Evolutionary conservation across 2,888 invertebrate species (phyloP), one percentile per base, ranked within the genome.

Genomic region (Sericinus montela): DNA sequence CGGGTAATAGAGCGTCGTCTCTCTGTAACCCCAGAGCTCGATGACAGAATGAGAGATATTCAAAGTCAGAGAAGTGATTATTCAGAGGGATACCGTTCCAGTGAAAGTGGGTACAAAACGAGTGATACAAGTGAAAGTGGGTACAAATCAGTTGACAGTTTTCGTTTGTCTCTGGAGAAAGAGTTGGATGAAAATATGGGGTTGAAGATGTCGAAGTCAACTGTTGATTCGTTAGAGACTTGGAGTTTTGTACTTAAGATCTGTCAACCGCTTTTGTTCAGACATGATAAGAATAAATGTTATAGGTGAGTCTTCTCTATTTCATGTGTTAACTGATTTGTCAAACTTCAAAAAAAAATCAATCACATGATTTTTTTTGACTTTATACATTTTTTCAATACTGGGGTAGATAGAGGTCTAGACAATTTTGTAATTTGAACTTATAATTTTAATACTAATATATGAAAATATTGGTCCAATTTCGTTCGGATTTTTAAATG

Each of bases 211-310:
- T 59, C 80, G 0, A 80, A 71, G 49, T 65, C 75, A 0, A 87
- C 80, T 0, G 67, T 77, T 0, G 77, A 82, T 36, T 87, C 87
- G 0, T 55, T 88, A 45, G 87, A 88, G 34, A 82, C 79, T 0
- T 89, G 88, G 87, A 84, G 77, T 43, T 86, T 87, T 56, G 82
- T 89, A 0, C 50, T 87, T 32, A 86, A 89, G 63, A 82, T 87
- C 0, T 89, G 89, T 42, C 87, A 88, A 56, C 89, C 88, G 0
- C 53, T 88, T 50, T 55, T 88, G 45, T 88, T 88, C 54, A 70
- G 86, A 45, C 89, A 89, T 55, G 86, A 86, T 43, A 83, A 73
- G 54, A 80, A 79, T 47, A 85, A 80, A 56, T 89, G 89, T 60
- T 86, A 80, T 55, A 85, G 75, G 89, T 89, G 55, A 76, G 71